These are phyloP conservation scores for Clamator glandarius DNA, from an alignment of 2,797 vertebrate genomes.

Conservation along the genomic window DNA sequence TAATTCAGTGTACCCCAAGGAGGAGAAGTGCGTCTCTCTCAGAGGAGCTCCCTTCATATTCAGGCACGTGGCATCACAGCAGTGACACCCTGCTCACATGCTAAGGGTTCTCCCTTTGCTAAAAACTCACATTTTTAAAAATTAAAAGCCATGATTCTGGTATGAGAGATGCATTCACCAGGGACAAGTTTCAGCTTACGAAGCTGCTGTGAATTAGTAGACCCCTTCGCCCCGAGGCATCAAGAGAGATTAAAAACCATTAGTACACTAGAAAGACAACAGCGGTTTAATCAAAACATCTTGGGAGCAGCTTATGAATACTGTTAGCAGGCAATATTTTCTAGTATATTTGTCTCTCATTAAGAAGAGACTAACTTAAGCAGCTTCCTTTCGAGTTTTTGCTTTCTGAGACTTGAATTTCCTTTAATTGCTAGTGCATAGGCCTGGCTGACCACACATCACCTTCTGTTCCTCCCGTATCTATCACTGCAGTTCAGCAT, in stretches of 20 bases:
- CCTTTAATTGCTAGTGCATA: neutral
- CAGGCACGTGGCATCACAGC: neutral
- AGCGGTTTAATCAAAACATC: constrained; percentile 65
- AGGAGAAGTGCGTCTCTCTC: neutral
- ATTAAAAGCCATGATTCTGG: constrained; percentile 54
- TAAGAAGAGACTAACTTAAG: constrained; percentile 58
- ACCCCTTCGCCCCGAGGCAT: constrained; percentile 48
- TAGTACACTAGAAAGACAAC: constrained; percentile 62
- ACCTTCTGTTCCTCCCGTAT: neutral
- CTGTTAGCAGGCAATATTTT: constrained; percentile 63
- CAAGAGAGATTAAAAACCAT: constrained; percentile 67
- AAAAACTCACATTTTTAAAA: constrained; percentile 67
- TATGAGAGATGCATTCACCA: constrained; percentile 37
- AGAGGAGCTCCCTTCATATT: neutral
- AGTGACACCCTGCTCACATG: neutral
- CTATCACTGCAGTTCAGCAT: neutral
- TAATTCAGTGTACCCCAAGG: neutral
- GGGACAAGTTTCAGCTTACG: constrained; percentile 55
- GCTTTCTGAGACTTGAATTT: constrained; percentile 23
- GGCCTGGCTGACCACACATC: neutral
- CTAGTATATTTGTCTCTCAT: constrained; percentile 50
- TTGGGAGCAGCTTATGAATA: constrained; percentile 67
- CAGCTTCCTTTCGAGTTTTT: constrained; percentile 49
- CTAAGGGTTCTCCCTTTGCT: constrained; percentile 29
- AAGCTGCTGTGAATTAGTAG: constrained; percentile 53